These are phyloP conservation scores for Gryon sp. DNA, from an alignment of 1,140 invertebrate genomes.

Conservation along the genomic window DNA sequence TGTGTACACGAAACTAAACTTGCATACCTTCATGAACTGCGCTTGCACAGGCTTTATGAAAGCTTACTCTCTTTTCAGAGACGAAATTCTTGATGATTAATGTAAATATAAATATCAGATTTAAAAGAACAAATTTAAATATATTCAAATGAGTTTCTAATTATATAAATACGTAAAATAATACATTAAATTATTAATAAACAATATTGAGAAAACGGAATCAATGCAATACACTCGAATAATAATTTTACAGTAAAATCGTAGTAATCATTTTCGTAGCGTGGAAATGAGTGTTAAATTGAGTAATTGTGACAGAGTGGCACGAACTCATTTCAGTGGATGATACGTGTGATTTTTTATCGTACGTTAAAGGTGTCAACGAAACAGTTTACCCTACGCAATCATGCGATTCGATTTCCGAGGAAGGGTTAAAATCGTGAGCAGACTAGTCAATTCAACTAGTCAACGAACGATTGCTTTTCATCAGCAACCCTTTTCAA, in stretches of 20 bases:
- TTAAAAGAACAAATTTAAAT: no score
- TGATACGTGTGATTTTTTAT: constrained; percentile 11
- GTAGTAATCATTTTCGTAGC: not conserved
- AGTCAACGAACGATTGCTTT: constrained; percentile 37
- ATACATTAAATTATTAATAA: no score
- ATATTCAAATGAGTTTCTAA: no score
- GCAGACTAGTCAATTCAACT: constrained; percentile 17
- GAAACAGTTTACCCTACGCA: constrained; percentile 20
- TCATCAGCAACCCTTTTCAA: constrained; percentile 11
- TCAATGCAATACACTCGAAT: no score
- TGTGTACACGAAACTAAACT: not conserved
- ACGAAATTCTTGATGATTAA: no score
- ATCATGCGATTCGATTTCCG: constrained; percentile 37
- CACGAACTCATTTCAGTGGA: not conserved
- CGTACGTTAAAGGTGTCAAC: not conserved
- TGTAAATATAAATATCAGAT: no score
- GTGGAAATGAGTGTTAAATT: not conserved
- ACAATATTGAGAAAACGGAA: no score
- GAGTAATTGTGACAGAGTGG: constrained; percentile 3
- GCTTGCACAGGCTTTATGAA: not conserved
- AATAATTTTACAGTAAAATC: no score
- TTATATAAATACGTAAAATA: no score
- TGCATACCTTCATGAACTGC: not conserved
- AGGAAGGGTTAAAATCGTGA: constrained; percentile 28
- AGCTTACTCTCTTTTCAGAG: constrained; percentile 4